Conservation (phyloP, 23 tunicate genomes). For the Clavelina lepadiformis region DNA sequence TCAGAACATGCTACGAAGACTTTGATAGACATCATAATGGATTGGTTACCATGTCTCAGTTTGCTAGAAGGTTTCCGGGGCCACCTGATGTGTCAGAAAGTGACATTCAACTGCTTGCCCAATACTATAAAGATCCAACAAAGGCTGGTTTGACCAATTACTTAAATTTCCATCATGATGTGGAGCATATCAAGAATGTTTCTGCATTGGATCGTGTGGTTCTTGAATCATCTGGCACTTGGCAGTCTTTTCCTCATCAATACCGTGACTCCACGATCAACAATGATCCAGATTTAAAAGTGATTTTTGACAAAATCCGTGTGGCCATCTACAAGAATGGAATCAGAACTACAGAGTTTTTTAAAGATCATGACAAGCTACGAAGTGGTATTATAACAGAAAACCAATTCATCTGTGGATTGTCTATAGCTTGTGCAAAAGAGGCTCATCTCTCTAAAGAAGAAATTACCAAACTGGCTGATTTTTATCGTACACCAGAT, state of each 20-base stretch:
- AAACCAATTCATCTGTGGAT: slow-evolving; percentile 83
- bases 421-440: slow-evolving; percentile 55
- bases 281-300: slow-evolving; percentile 42
- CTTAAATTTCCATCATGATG: slow-evolving; percentile 85
- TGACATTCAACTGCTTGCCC: slow-evolving; percentile 62
- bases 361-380: slow-evolving; percentile 88
- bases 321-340: slow-evolving; percentile 85
- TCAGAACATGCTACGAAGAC: slow-evolving; percentile 75
- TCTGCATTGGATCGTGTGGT: slow-evolving; percentile 31
- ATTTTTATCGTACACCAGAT: slow-evolving; percentile 51
- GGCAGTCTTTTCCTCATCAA: neutral
- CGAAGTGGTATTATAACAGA: slow-evolving; percentile 77
- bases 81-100: slow-evolving; percentile 65
- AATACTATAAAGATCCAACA: slow-evolving; percentile 73
- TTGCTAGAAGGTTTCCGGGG: slow-evolving; percentile 80
- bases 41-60: slow-evolving; percentile 66
- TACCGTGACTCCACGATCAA: slow-evolving; percentile 13
- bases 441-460: slow-evolving; percentile 60
- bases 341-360: slow-evolving; percentile 82
- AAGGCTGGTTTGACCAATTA: slow-evolving; percentile 71
- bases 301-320: slow-evolving; percentile 72
- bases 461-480: slow-evolving; percentile 67
- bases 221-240: slow-evolving; percentile 4
- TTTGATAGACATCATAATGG: slow-evolving; percentile 89
- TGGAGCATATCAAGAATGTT: slow-evolving; percentile 39